phyloP scores from a whole-genome alignment of 1,140 invertebrate species.

The Pseudomyrmex concolor region DNA sequence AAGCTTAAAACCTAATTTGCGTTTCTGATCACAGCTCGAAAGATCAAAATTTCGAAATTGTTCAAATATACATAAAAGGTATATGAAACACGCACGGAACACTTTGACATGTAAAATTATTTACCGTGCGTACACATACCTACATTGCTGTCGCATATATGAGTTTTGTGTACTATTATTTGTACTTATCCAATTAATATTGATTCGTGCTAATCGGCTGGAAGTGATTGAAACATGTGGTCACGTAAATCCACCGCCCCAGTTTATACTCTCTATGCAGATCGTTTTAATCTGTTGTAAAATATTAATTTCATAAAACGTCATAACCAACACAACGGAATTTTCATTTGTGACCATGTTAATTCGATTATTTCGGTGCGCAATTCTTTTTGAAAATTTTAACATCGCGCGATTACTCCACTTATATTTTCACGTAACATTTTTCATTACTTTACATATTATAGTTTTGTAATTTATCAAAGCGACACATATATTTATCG shows the following conservation, averaged over 20 bases:
- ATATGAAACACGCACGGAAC: background rate
- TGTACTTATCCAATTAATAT: constrained; percentile 61
- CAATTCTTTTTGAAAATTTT: background rate
- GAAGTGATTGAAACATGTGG: constrained; percentile 31
- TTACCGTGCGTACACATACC: background rate
- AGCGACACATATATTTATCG: too few species aligned
- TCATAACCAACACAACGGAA: background rate
- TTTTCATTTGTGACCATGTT: constrained; percentile 8
- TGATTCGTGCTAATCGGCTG: constrained; percentile 59
- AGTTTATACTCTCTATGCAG: background rate
- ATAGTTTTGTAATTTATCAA: too few species aligned
- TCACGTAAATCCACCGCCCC: constrained; percentile 22
- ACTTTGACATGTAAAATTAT: constrained; percentile 16
- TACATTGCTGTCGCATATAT: background rate
- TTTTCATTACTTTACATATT: too few species aligned
- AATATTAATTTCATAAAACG: constrained; percentile 42
- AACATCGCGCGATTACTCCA: too few species aligned
- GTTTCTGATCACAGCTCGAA: background rate
- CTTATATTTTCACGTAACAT: too few species aligned
- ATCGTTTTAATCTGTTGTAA: background rate
- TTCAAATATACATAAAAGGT: too few species aligned
- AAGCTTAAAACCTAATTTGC: background rate
- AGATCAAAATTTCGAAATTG: background rate
- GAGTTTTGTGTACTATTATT: background rate
- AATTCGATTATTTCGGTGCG: constrained; percentile 21